Conservation (phyloP, 2,113 vertebrate species). For the Bos indicus region DNA sequence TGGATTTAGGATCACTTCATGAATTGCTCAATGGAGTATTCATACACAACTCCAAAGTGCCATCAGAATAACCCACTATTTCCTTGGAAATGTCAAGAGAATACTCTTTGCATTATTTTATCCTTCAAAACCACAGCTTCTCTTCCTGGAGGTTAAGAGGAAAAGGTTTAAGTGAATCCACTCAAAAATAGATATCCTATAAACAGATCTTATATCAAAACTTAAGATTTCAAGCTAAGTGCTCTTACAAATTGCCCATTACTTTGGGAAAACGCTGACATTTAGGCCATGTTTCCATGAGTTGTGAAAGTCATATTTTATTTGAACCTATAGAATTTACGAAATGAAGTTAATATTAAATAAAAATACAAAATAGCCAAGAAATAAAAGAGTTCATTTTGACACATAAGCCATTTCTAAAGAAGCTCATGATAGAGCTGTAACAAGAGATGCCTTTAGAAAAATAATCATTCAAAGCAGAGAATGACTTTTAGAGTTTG, state of each 20-base stretch:
- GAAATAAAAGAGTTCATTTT: not conserved
- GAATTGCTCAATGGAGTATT: not conserved
- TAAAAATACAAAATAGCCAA: conserved; percentile 6
- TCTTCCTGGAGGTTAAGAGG: not conserved
- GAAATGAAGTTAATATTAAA: not conserved
- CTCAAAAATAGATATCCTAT: not conserved
- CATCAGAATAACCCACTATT: not conserved
- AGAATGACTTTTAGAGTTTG: not conserved
- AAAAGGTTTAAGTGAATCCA: not conserved
- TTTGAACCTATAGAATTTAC: not conserved
- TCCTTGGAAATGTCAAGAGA: not conserved
- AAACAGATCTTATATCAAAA: not conserved
- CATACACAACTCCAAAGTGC: not conserved
- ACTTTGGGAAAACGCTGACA: not conserved
- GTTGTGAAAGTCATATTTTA: not conserved
- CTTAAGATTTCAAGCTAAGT: not conserved
- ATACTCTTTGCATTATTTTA: not conserved
- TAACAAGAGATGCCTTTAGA: not conserved
- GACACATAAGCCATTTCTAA: not conserved
- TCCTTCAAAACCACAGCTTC: not conserved
- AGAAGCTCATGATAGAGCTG: not conserved
- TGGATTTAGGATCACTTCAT: not conserved
- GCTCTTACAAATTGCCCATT: not conserved
- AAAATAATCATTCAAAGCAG: not conserved
- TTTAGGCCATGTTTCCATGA: not conserved